Evolutionary conservation across 1,140 invertebrate species (phyloP).

Genomic region (Ericerus pela): DNA sequence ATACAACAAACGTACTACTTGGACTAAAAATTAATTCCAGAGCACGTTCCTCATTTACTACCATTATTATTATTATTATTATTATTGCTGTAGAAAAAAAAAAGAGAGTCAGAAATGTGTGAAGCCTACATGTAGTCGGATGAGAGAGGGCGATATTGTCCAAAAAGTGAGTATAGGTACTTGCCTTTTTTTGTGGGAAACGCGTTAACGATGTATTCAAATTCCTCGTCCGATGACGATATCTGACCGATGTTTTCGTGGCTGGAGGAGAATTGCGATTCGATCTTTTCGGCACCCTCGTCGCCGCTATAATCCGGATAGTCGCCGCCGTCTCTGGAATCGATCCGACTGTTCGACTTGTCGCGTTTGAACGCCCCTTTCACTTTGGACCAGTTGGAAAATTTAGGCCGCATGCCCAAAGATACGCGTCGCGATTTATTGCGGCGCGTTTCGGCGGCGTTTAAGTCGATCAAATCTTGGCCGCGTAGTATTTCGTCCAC

Average conservation of each 20-base stretch:
- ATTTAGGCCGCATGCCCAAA: conserved; percentile 3
- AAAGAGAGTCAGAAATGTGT: no score
- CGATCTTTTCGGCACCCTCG: background rate
- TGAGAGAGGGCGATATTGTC: no score
- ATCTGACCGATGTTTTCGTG: conserved; percentile 1
- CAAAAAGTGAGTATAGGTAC: no score
- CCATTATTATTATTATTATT: no score
- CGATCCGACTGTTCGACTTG: background rate
- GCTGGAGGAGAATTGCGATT: background rate
- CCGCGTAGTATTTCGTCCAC: background rate
- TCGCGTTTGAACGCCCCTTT: conserved; percentile 3
- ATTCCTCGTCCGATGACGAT: background rate
- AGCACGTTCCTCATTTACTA: no score
- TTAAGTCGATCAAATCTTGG: background rate
- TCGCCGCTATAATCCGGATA: background rate
- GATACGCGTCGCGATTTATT: conserved; percentile 5
- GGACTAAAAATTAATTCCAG: no score
- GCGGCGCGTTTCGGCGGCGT: background rate
- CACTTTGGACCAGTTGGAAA: conserved; percentile 4
- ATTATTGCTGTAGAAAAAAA: no score
- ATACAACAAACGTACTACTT: no score
- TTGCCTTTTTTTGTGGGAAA: no score
- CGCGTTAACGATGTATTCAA: no score
- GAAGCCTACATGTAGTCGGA: no score
- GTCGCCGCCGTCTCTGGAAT: background rate